phyloP scores from a whole-genome alignment of 1,140 invertebrate species.

The Drosophila pseudoobscura region DNA sequence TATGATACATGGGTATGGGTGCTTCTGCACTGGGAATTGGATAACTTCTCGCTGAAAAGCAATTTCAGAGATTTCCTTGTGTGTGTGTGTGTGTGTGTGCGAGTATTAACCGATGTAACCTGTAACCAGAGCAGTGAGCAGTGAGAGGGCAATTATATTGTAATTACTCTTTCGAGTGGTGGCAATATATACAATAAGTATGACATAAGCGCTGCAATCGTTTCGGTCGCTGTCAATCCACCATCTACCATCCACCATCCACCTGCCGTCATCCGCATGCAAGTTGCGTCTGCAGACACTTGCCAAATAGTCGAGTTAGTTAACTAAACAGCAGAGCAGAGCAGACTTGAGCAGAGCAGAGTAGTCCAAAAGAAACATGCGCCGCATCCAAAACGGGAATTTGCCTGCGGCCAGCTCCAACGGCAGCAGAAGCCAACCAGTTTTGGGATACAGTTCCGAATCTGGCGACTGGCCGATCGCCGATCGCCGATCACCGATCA shows the following conservation, averaged over 20 bases:
- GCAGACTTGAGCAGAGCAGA: neutral
- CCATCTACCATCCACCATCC: slow-evolving; percentile 20
- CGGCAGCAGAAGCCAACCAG: slow-evolving; percentile 25
- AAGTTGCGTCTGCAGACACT: slow-evolving; percentile 34
- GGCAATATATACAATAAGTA: slow-evolving; percentile 20
- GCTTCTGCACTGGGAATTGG: neutral
- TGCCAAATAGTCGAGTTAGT: slow-evolving; percentile 43
- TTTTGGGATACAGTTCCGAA: slow-evolving; percentile 26
- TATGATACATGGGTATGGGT: neutral
- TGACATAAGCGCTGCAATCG: slow-evolving; percentile 40
- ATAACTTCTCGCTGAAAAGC: slow-evolving; percentile 12
- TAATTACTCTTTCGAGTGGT: slow-evolving; percentile 43
- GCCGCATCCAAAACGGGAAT: slow-evolving; percentile 32
- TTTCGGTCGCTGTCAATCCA: slow-evolving; percentile 12
- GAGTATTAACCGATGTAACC: slow-evolving; percentile 4
- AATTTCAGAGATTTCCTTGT: slow-evolving; percentile 5
- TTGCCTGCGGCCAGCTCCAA: neutral
- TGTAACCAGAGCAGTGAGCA: slow-evolving; percentile 2
- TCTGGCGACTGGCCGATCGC: no score
- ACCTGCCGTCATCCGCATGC: neutral
- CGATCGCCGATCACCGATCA: slow-evolving; percentile 19
- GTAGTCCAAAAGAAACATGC: slow-evolving; percentile 5
- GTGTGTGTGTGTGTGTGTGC: neutral
- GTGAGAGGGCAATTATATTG: slow-evolving; percentile 32
- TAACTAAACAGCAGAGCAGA: slow-evolving; percentile 7